Evolutionary conservation across 2,797 vertebrate genomes (phyloP), one percentile per base, ranked within the genome.

Genomic region (Urosaurus nigricauda): DNA sequence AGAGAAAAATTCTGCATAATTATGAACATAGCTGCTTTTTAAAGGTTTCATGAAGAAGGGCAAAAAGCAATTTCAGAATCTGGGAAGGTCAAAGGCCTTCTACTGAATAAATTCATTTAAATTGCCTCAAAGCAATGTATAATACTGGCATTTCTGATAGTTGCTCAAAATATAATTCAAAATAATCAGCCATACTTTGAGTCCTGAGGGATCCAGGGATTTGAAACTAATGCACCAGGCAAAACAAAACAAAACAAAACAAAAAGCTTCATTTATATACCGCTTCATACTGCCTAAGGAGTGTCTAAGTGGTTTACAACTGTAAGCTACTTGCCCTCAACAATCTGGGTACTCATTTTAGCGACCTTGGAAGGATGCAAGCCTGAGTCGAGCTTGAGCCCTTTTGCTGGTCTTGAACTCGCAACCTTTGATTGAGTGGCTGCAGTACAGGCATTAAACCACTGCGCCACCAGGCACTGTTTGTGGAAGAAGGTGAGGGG

Each of bases 61-160:
- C 26, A 78, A 63, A 78, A 63, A 47, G 75, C n/a, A 19, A 35
- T 78, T 47, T 85, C 40, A 43, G 29, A 60, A 21, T 77, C 56
- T 26, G 29, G 26, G 63, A 26, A 43, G 84, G 2, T 77, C 19
- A 78, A 35, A 43, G 5, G 29, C 35, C 73, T 79, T 79, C 26
- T 43, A 13, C 43, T 75, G 84, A 63, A 60, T 40, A 79, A 9
- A 79, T 29, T 79, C 65, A 68, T 79, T 79, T 79, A 79, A 65
- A 63, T 63, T 60, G 37, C 40, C 56, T 29, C 17, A 58, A 60
- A 80, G 79, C 17, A 17, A 68, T 24, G n/a, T 35, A 51, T 70
- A 12, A 87, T 79, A 14, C 77, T 53, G 29, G 14, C 21, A 79
- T 70, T 70, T 56, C 21, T 68, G 37, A 16, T 60, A 19, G 40